Conservation (phyloP, 2,797 vertebrate species). For the Coregonus ussuriensis region DNA sequence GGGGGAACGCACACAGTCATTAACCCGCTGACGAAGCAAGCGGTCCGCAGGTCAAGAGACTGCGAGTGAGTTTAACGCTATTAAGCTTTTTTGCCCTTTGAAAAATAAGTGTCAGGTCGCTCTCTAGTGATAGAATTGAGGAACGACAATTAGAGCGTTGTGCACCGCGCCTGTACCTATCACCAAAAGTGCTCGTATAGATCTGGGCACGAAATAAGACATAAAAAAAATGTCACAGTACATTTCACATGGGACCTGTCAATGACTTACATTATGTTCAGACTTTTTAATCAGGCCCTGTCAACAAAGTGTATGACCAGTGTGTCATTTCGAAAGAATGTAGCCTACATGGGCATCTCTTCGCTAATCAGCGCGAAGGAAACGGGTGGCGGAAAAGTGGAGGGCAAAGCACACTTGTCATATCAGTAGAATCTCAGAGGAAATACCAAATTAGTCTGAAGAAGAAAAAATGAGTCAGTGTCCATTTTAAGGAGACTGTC, state of each 20-base stretch:
- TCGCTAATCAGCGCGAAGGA: neutral
- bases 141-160: neutral
- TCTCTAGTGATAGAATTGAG: constrained; percentile 26
- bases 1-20: constrained; percentile 43
- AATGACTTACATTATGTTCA: neutral
- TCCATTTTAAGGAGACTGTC: neutral
- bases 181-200: neutral
- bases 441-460: neutral
- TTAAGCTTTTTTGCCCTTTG: constrained; percentile 8
- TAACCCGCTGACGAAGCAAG: constrained; percentile 33
- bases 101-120: constrained; percentile 29
- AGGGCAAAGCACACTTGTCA: neutral
- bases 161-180: neutral
- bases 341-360: neutral
- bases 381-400: neutral
- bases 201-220: too few relatives aligned
- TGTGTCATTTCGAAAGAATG: neutral
- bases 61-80: constrained; percentile 35
- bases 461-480: neutral
- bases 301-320: neutral
- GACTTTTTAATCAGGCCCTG: neutral
- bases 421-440: neutral
- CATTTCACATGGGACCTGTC: neutral
- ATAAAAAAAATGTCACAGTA: too few relatives aligned
- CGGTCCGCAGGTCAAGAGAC: constrained; percentile 11